Evolutionary conservation across 2,888 invertebrate species (phyloP).

Genomic region (Philereme transversata): DNA sequence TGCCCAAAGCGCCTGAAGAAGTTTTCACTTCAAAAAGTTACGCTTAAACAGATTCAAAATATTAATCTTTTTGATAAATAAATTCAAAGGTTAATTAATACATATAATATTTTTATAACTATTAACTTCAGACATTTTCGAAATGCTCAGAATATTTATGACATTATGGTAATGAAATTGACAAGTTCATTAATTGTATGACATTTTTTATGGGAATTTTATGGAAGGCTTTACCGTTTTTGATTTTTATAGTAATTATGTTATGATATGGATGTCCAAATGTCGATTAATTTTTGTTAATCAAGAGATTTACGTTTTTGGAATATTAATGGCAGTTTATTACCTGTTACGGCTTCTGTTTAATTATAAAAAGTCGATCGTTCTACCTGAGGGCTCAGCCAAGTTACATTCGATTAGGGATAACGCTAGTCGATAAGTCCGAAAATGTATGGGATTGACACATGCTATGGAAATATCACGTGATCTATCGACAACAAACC

Average conservation of each 20-base stretch:
- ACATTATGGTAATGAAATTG: constrained; percentile 13
- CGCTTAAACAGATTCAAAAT: background rate
- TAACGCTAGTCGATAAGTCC: too few species aligned
- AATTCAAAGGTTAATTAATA: constrained; percentile 21
- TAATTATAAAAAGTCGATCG: too few species aligned
- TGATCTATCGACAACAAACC: too few species aligned
- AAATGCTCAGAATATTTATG: constrained; percentile 12
- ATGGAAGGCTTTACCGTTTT: background rate
- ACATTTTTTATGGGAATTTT: constrained; percentile 15
- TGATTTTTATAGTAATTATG: constrained; percentile 1
- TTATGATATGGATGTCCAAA: constrained; percentile 13
- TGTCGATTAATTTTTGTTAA: constrained; percentile 3
- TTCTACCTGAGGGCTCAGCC: too few species aligned
- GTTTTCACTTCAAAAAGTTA: too few species aligned
- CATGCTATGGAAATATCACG: too few species aligned
- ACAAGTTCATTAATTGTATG: constrained; percentile 24
- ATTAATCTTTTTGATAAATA: background rate
- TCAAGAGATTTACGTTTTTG: background rate
- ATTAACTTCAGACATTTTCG: constrained; percentile 7
- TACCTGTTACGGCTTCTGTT: too few species aligned
- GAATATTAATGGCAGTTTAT: too few species aligned
- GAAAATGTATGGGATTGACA: too few species aligned
- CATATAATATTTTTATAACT: constrained; percentile 9
- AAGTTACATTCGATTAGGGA: too few species aligned
- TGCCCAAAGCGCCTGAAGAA: too few species aligned